Percentiles rank a stretch among this genome's conserved stretches.
phyloP scores from a whole-genome alignment of 2,797 vertebrate species.

The Tinamus major region DNA sequence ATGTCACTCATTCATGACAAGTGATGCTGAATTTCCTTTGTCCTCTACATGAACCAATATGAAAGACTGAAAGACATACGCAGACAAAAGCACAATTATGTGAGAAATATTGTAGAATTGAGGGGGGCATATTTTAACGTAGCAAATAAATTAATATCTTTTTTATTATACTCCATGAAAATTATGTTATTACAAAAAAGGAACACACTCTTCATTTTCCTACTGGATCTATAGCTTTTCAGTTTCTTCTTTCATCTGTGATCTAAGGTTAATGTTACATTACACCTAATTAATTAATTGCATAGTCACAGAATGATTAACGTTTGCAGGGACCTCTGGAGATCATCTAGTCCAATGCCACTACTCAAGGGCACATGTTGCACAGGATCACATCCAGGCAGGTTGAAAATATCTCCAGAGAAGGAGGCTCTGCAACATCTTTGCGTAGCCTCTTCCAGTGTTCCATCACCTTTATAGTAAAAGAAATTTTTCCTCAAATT shows the following conservation, averaged over 20 bases:
- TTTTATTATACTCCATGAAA: background rate
- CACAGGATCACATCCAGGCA: too few species aligned
- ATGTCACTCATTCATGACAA: background rate
- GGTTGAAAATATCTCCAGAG: too few species aligned
- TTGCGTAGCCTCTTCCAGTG: too few species aligned
- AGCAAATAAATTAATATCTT: background rate
- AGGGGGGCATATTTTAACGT: background rate
- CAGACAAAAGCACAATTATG: constrained; percentile 11
- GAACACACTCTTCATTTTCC: background rate
- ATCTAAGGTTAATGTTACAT: background rate
- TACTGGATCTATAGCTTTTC: background rate
- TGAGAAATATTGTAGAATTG: background rate
- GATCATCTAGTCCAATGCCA: too few species aligned
- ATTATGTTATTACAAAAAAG: background rate
- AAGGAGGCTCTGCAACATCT: too few species aligned
- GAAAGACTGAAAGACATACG: background rate
- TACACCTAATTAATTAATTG: background rate
- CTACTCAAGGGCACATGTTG: too few species aligned
- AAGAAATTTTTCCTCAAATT: too few species aligned
- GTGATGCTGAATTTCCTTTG: background rate
- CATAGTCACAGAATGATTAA: too few species aligned
- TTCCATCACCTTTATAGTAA: too few species aligned
- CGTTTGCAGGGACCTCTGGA: too few species aligned
- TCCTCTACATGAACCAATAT: background rate
- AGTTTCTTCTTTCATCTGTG: background rate